phyloP scores from a whole-genome alignment of 53 echinoderm and acorn worm species.

The Henricia sp. region DNA sequence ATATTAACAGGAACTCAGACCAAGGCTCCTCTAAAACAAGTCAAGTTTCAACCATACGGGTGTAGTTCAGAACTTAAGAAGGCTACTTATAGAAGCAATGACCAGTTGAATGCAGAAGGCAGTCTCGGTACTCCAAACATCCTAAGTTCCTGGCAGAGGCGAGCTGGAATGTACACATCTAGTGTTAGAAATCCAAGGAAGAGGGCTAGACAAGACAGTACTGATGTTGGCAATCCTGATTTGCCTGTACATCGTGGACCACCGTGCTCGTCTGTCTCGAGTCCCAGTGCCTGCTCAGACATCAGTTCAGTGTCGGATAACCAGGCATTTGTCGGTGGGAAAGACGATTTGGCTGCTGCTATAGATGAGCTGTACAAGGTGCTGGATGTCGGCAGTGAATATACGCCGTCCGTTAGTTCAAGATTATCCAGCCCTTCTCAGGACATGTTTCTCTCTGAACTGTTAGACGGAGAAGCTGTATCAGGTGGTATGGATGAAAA shows the following conservation, averaged over 20 bases:
- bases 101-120: not conserved
- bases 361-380: slow-evolving; percentile 71
- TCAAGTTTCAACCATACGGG: slow-evolving; percentile 24
- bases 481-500: not conserved
- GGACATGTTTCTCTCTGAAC: slow-evolving; percentile 46
- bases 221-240: not conserved
- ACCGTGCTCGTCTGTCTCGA: slow-evolving; percentile 52
- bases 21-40: slow-evolving; percentile 1
- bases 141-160: slow-evolving; percentile 30
- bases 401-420: slow-evolving; percentile 27
- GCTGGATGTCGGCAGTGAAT: slow-evolving; percentile 12
- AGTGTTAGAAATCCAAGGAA: not conserved
- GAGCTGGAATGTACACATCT: slow-evolving; percentile 10
- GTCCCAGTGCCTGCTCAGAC: slow-evolving; percentile 62
- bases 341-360: slow-evolving; percentile 15
- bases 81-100: too few species aligned
- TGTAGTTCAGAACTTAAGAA: not conserved
- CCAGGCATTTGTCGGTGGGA: slow-evolving; percentile 6
- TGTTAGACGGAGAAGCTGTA: slow-evolving; percentile 1
- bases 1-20: not conserved
- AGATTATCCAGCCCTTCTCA: slow-evolving; percentile 56
- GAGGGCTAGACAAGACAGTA: not conserved
- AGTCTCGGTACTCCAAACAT: not conserved
- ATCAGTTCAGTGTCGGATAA: slow-evolving; percentile 57
- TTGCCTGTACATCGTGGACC: not conserved